A percentile compares a stretch with the other conserved stretches of the same genome.
Conservation (phyloP, 2,113 vertebrate genomes). For the Jacana jacana region DNA sequence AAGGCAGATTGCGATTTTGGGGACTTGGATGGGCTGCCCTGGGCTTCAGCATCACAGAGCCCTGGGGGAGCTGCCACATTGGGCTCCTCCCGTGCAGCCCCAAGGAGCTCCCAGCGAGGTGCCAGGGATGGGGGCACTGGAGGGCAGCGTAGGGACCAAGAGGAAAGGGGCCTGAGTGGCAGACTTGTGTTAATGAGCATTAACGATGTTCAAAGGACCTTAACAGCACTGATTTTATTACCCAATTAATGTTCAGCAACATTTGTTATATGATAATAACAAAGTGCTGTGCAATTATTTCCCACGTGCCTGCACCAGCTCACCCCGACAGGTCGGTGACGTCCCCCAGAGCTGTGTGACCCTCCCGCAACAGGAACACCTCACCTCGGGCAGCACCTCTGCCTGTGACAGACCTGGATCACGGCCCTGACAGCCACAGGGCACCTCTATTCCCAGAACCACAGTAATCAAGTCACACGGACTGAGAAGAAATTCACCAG, state of each 20-base stretch:
- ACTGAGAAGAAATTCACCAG: not conserved
- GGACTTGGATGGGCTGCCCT: too few species aligned
- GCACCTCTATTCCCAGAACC: not conserved
- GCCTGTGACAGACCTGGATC: not conserved
- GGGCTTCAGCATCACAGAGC: too few species aligned
- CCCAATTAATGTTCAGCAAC: not conserved
- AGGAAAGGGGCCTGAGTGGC: not conserved
- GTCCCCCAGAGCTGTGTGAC: not conserved
- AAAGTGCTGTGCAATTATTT: not conserved
- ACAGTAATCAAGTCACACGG: not conserved
- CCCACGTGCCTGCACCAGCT: not conserved
- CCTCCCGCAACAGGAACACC: not conserved
- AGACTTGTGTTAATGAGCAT: not conserved
- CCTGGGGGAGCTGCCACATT: too few species aligned
- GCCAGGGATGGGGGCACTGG: not conserved
- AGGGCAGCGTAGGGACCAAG: accelerated
- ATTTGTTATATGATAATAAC: not conserved
- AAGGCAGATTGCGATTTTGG: not conserved
- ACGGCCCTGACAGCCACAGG: accelerated
- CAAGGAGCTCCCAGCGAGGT: not conserved
- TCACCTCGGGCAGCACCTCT: accelerated
- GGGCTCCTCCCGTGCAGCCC: too few species aligned
- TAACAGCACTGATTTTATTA: not conserved
- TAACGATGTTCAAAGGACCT: not conserved
- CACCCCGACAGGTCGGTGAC: not conserved